Conservation (phyloP, 2,797 vertebrate genomes). For the Sorex maritimensis region DNA sequence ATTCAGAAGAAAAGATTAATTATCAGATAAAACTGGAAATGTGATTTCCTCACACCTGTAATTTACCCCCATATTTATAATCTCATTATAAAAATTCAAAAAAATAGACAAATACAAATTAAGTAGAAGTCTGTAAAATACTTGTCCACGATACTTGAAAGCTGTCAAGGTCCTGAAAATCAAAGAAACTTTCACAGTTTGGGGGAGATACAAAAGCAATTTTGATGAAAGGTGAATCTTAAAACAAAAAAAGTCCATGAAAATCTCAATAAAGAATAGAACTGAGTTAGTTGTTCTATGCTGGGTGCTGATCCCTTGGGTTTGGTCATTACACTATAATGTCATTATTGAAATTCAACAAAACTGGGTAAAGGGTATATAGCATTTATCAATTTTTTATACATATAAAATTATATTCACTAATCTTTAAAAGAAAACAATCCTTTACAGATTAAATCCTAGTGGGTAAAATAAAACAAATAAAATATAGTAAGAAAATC, state of each 20-base stretch:
- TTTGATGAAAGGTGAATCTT: neutral
- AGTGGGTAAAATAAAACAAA: conserved; percentile 14
- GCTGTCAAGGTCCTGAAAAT: neutral
- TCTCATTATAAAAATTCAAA: neutral
- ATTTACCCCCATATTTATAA: neutral
- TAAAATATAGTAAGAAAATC: conserved; percentile 34
- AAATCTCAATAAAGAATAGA: neutral
- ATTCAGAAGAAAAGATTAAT: neutral
- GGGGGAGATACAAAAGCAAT: neutral
- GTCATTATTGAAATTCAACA: neutral
- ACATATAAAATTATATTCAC: conserved; percentile 51
- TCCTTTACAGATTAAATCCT: conserved; percentile 61
- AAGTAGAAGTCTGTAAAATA: neutral
- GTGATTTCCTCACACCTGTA: neutral
- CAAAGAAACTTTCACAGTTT: neutral
- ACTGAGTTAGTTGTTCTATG: neutral
- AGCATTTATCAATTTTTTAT: conserved; percentile 6
- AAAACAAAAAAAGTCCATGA: neutral
- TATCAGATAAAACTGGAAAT: conserved; percentile 14
- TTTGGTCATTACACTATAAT: neutral
- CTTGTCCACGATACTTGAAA: neutral
- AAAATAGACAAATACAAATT: conserved; percentile 7
- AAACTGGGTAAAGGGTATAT: neutral
- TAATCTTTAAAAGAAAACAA: conserved; percentile 4
- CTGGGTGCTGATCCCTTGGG: neutral